A percentile compares a stretch with the other conserved stretches of the same genome.
These are phyloP conservation scores for Microhierax caerulescens DNA, from an alignment of 2,797 vertebrate genomes.

Conservation along the genomic window DNA sequence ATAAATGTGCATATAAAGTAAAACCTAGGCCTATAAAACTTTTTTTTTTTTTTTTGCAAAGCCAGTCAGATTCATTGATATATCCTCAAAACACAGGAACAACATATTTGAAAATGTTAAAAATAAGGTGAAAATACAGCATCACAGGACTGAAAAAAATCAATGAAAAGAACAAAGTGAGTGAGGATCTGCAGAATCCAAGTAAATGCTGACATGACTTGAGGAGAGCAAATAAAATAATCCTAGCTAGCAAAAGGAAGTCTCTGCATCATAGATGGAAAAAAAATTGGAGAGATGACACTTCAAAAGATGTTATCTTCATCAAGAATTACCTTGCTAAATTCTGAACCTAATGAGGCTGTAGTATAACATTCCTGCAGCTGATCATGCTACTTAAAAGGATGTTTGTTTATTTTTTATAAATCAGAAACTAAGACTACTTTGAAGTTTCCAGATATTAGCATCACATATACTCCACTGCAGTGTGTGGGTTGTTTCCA, in stretches of 20 bases:
- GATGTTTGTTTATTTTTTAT: background rate
- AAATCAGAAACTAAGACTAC: background rate
- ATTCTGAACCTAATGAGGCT: background rate
- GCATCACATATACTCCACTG: background rate
- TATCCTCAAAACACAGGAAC: background rate
- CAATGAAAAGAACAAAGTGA: background rate
- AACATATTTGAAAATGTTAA: background rate
- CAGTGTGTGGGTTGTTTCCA: background rate
- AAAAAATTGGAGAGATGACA: background rate
- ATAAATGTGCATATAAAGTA: slow-evolving; percentile 2
- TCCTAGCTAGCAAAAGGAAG: background rate
- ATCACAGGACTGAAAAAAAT: background rate
- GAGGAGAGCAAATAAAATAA: background rate
- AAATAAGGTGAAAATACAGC: background rate
- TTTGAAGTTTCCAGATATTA: background rate
- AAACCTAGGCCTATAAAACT: background rate
- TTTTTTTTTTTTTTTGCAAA: background rate
- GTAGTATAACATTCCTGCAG: background rate
- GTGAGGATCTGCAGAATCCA: background rate
- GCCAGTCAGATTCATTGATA: background rate
- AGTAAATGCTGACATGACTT: background rate
- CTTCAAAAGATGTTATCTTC: background rate
- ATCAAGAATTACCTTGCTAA: background rate
- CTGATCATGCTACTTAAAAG: background rate
- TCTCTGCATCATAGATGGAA: background rate